A percentile compares a stretch with the other conserved stretches of the same genome.
phyloP scores from a whole-genome alignment of 2,797 vertebrate species.

The Carcharodon carcharias region DNA sequence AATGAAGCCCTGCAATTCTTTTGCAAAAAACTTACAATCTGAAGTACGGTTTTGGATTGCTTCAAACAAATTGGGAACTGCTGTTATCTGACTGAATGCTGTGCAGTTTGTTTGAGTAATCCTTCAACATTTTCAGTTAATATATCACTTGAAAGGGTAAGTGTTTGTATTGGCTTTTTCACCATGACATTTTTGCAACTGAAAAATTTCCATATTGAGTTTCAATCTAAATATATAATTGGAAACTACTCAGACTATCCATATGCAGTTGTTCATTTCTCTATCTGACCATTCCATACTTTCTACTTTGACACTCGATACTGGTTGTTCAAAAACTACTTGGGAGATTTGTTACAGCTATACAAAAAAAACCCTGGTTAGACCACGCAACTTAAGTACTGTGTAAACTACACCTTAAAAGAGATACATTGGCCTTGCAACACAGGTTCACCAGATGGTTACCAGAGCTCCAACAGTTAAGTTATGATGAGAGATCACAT shows the following conservation, averaged over 20 bases:
- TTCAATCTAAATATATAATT: conserved; percentile 8
- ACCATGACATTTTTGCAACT: background rate
- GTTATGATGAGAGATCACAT: too few species aligned
- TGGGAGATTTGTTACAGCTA: too few species aligned
- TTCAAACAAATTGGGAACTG: background rate
- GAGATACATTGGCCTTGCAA: too few species aligned
- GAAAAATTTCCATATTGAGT: background rate
- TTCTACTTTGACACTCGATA: background rate
- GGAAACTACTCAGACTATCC: background rate
- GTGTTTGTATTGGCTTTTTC: background rate
- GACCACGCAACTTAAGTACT: too few species aligned
- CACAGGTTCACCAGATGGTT: too few species aligned
- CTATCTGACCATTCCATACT: background rate
- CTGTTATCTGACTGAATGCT: background rate
- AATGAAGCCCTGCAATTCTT: background rate
- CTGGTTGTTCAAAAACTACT: background rate
- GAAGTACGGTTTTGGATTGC: background rate
- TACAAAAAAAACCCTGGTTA: too few species aligned
- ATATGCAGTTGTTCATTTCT: background rate
- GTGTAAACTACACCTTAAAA: too few species aligned
- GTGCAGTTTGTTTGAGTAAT: background rate
- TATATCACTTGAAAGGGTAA: background rate
- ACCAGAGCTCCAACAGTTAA: too few species aligned
- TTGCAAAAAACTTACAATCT: background rate
- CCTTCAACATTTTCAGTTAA: background rate